A percentile compares a stretch with the other conserved stretches of the same genome.
Evolutionary conservation across 1,140 invertebrate species (phyloP).

Genomic region (Conopomorpha cramerella): DNA sequence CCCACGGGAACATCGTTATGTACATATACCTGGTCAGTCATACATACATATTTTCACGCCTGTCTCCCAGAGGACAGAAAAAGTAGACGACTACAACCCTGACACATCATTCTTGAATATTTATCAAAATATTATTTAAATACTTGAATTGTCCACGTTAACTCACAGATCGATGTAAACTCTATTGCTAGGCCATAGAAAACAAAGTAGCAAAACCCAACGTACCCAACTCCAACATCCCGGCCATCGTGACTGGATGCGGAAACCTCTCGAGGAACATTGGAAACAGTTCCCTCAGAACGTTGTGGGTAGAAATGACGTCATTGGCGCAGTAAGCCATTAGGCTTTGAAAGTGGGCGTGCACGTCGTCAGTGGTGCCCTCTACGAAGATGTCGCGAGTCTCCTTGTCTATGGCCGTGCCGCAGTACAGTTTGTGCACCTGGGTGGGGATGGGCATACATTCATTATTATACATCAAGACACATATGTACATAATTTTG

Average conservation of each 20-base stretch:
- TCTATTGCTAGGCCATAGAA: too few species aligned
- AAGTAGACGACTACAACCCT: too few species aligned
- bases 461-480: too few species aligned
- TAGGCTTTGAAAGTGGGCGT: conserved; percentile 78
- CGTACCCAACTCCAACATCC: conserved; percentile 92
- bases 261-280: conserved; percentile 89
- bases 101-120: too few species aligned
- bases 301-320: conserved; percentile 82
- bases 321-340: conserved; percentile 92
- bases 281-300: conserved; percentile 79
- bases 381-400: conserved; percentile 84
- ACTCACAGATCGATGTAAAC: too few species aligned
- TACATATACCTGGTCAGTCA: too few species aligned
- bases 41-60: too few species aligned
- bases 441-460: conserved; percentile 12
- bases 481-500: too few species aligned
- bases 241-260: conserved; percentile 93
- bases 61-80: too few species aligned
- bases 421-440: conserved; percentile 85
- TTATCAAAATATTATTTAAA: too few species aligned
- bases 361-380: conserved; percentile 79
- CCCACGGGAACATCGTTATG: too few species aligned
- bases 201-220: not conserved
- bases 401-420: conserved; percentile 72
- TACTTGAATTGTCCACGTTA: too few species aligned